Evolutionary conservation across 2,113 vertebrate genomes (phyloP), one percentile per base, ranked within the genome.

Genomic region (Rhadina sibilatrix): DNA sequence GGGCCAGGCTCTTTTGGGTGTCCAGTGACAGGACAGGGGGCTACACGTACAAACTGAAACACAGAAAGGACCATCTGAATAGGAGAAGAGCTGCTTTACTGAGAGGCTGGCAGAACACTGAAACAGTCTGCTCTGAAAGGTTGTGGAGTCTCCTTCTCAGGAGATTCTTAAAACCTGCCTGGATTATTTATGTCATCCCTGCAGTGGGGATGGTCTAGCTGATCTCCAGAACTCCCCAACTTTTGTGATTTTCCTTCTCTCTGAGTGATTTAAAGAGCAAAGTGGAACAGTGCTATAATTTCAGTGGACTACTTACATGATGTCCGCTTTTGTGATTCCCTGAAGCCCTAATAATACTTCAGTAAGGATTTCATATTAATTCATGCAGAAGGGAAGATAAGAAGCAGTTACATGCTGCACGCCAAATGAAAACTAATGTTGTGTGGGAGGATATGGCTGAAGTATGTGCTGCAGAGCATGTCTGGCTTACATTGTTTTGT

Each of bases 391-490:
- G 44, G 50, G 96, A 78, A 68, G 87, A 95, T 44, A 69, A 91
- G 87, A 64, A 91, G 65, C 77, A 87, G 93, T 89, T 79, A 24
- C 25, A 24, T 35, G 28, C 74, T 72, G 81, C 69, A 53, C 0
- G 13, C 87, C 74, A 94, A 93, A 85, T 57, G 84, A 88, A 91
- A 93, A 61, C 46, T 93, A 70, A 84, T 72, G 66, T 70, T 93
- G 77, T 72, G 93, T 94, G 89, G 94, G 95, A 89, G 84, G 93
- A 89, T 76, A 89, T 18, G 66, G 87, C 69, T 92, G 9, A 94
- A 95, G 53, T 68, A 94, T 96, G 87, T 69, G 57, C 94, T 95
- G 80, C 0, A 0, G 74, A 95, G 85, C 81, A 93, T 68, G 94
- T 91, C 87, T 94, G 84, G 84, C 61, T 91, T 68, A 69, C 28